Base-by-base conservation (phyloP, 2,888 invertebrate genomes). In the Neoitamus cyanurus region DNA sequence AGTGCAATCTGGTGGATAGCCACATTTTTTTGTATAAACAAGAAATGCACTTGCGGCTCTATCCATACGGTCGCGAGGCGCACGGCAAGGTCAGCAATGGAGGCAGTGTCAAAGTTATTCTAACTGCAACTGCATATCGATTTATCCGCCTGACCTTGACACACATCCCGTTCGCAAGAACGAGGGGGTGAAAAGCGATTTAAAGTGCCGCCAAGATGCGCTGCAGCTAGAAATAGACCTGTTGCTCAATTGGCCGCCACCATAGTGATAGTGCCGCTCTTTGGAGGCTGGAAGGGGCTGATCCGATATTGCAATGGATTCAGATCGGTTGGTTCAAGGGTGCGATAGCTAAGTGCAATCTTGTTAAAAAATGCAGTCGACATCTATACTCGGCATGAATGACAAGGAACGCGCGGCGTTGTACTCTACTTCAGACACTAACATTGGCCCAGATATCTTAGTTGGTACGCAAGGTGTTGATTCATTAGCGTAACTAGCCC, bases 91-190 rank as follows among this genome's bases (percentile, higher is more conserved):
- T 82, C 82, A 69, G 13, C 68, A 82, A 36, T 82, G 37, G 69
- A 80, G 28, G 68, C 82, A 82, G 82, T 82, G 82, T 82, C 82
- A 82, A 82, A 82, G 82, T 69, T 82, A 36, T 82, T 82, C 78
- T 78, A 78, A 82, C 69, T 82, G 68, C 69, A 78, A 82, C 37
- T 82, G 68, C 69, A 82, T 69, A 82, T 82, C 82, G 82, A 82
- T 69, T 42, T 69, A 69, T 25, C 7, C 37, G 68, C 37, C 13
- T 69, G 69, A 82, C 82, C 82, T 82, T 82, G 82, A 82, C 82
- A 69, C 69, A 69, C 20, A 82, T 82, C 15, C 75, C 11, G 25
- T 20, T 15, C 42, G 20, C 42, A 72, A 34, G 15, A n/a, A 20
- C 31, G 72, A 72, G 31, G 15, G 42, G 77, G 77, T 42, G 46